phyloP scores from a whole-genome alignment of 2,113 vertebrate genomes.

The Romanogobio albipinnatus region DNA sequence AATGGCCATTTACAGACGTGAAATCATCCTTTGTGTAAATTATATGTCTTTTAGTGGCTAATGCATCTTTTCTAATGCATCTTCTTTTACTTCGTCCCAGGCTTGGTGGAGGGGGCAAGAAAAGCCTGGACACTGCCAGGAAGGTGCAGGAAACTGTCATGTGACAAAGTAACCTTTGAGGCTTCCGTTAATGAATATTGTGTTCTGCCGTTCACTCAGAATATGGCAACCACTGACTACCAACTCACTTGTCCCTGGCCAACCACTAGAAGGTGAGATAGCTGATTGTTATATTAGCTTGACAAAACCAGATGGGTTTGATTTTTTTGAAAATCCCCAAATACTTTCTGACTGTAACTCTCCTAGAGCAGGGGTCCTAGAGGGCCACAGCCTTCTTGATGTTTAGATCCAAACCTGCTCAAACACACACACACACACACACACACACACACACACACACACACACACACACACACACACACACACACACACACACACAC shows the following conservation, averaged over 20 bases:
- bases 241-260: conserved; percentile 70
- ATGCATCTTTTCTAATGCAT: conserved; percentile 23
- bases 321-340: no score
- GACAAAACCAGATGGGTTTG: background rate
- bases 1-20: conserved; percentile 43
- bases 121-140: background rate
- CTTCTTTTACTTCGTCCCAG: conserved; percentile 4
- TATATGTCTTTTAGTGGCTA: conserved; percentile 31
- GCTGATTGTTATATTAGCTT: conserved; percentile 13
- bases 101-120: conserved; percentile 51
- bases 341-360: no score
- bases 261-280: conserved; percentile 61
- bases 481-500: no score
- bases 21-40: conserved; percentile 43
- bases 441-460: no score
- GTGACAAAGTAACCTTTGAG: conserved; percentile 62
- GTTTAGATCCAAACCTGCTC: no score
- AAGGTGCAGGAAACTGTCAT: conserved; percentile 20
- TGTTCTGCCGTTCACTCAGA: conserved; percentile 62
- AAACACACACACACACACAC: no score
- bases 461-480: no score
- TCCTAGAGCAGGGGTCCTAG: no score
- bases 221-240: conserved; percentile 64
- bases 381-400: no score
- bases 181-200: conserved; percentile 55